Conservation (phyloP, 2,888 invertebrate species). For the Ichneumoninae sp. region DNA sequence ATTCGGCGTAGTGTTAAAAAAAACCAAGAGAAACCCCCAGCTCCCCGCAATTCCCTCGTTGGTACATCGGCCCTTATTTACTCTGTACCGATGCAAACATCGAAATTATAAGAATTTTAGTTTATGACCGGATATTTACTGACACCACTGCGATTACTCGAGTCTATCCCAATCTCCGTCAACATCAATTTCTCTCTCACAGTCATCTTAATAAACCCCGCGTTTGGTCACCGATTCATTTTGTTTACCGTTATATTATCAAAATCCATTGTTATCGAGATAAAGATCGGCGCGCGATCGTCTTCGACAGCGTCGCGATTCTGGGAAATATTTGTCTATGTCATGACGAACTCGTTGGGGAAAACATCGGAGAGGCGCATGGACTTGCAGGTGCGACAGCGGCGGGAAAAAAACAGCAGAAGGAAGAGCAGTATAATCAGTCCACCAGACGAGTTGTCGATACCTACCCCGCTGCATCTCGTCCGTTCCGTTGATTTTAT, state of each 20-base stretch:
- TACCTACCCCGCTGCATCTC: slow-evolving; percentile 68
- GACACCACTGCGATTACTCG: background rate
- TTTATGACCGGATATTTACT: background rate
- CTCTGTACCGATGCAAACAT: background rate
- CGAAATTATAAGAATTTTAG: background rate
- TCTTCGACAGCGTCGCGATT: slow-evolving; percentile 15
- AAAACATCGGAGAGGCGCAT: slow-evolving; percentile 36
- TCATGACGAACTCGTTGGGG: slow-evolving; percentile 36
- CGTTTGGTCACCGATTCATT: slow-evolving; percentile 10
- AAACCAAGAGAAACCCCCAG: too few species aligned
- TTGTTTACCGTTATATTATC: background rate
- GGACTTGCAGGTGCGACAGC: slow-evolving; percentile 56
- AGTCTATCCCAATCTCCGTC: slow-evolving; percentile 37
- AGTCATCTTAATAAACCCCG: slow-evolving; percentile 65
- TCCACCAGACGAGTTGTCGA: slow-evolving; percentile 84
- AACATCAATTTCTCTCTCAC: slow-evolving; percentile 54
- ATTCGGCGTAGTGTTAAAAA: background rate
- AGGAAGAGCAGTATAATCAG: slow-evolving; percentile 76
- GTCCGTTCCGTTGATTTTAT: slow-evolving; percentile 41
- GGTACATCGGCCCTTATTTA: too few species aligned
- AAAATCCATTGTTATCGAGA: slow-evolving; percentile 7
- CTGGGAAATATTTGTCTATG: slow-evolving; percentile 33
- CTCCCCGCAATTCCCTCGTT: too few species aligned
- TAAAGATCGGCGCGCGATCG: background rate
- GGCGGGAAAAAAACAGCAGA: slow-evolving; percentile 46